phyloP scores from a whole-genome alignment of 2,797 vertebrate species.

The Anguilla anguilla region DNA sequence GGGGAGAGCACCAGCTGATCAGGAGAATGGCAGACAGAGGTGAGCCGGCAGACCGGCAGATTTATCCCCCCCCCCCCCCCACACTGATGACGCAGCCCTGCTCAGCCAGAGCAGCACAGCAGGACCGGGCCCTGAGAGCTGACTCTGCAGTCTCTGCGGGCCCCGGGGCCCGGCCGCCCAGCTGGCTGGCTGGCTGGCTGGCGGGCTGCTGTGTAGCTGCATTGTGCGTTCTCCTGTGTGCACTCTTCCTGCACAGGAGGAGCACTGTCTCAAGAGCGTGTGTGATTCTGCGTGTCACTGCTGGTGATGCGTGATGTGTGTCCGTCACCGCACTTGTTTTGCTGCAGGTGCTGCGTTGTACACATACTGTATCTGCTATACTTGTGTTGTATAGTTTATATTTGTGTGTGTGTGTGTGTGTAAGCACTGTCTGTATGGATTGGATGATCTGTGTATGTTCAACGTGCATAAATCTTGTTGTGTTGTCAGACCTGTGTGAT shows the following conservation, averaged over 20 bases:
- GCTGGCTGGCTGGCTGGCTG: too few relatives aligned
- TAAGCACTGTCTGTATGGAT: not conserved
- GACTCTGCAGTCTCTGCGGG: not conserved
- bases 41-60: constrained; percentile 62
- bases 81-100: not conserved
- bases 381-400: not conserved
- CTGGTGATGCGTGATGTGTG: not conserved
- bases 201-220: not conserved
- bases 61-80: not conserved
- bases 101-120: not conserved
- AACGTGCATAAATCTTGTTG: not conserved
- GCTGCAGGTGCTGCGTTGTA: not conserved
- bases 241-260: not conserved
- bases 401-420: not conserved
- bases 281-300: not conserved
- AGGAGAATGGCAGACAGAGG: constrained; percentile 99
- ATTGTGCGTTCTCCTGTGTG: not conserved
- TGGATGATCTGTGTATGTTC: not conserved
- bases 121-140: not conserved
- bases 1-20: constrained; percentile 98
- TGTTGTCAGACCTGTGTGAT: too few relatives aligned
- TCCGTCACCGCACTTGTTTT: not conserved
- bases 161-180: not conserved
- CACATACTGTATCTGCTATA: too few relatives aligned
- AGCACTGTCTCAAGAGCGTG: not conserved